A percentile compares a stretch with the other conserved stretches of the same genome.
Evolutionary conservation across 2,113 vertebrate genomes (phyloP).

Genomic region (Pycnonotus jocosus): DNA sequence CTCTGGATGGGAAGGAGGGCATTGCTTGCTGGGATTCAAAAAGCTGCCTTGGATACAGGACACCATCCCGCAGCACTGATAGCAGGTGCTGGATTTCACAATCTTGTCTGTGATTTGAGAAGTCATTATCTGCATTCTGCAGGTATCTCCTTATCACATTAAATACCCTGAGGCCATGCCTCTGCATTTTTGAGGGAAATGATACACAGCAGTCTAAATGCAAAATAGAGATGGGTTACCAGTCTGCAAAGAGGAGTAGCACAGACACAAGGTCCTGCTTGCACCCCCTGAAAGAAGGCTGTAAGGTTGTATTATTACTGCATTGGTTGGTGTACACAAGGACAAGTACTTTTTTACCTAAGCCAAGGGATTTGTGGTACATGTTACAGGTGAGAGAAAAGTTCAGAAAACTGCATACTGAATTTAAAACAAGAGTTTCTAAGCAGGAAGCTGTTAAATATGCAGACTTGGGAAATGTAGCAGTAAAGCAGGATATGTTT

Average conservation of each 20-base stretch:
- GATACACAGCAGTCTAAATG: neutral
- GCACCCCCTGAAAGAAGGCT: neutral
- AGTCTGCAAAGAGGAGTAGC: neutral
- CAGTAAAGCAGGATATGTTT: neutral
- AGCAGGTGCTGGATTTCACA: neutral
- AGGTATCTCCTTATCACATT: neutral
- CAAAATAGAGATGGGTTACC: neutral
- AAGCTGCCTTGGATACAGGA: neutral
- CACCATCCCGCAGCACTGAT: rapidly evolving
- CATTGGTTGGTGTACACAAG: neutral
- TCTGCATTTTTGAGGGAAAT: neutral
- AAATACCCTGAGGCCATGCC: neutral
- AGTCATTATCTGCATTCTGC: neutral
- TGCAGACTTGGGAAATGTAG: neutral
- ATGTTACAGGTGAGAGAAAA: neutral
- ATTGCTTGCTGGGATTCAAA: neutral
- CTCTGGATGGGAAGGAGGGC: neutral
- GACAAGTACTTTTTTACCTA: neutral
- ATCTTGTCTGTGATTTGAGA: neutral
- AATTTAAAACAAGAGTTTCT: neutral
- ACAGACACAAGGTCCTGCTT: neutral
- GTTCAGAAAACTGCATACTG: neutral
- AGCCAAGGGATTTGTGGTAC: neutral
- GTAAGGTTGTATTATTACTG: neutral
- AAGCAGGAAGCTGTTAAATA: neutral